A percentile compares a stretch with the other conserved stretches of the same genome.
phyloP scores from a whole-genome alignment of 1,140 invertebrate species.

The Drosophila varians region DNA sequence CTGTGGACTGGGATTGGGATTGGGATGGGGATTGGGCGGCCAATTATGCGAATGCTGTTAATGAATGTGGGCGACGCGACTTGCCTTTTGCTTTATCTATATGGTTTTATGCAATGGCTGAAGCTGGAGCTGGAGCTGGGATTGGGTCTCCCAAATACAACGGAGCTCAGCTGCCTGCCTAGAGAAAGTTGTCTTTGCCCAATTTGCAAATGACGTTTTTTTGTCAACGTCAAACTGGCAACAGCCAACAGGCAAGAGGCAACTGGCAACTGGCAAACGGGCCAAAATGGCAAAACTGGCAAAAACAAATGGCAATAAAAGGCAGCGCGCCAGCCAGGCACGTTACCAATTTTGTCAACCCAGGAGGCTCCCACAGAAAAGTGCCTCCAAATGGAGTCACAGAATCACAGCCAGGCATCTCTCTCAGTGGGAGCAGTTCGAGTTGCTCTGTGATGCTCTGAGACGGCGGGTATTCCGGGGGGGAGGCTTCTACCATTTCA shows the following conservation, averaged over 20 bases:
- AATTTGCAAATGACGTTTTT: slow-evolving; percentile 82
- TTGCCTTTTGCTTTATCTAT: slow-evolving; percentile 71
- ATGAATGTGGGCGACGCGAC: slow-evolving; percentile 74
- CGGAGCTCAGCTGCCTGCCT: slow-evolving; percentile 63
- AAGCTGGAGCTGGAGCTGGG: slow-evolving; percentile 47
- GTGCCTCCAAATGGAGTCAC: slow-evolving; percentile 14
- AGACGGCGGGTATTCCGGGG: neutral
- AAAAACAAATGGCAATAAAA: slow-evolving; percentile 77
- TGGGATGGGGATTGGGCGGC: slow-evolving; percentile 29
- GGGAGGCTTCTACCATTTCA: slow-evolving; percentile 51
- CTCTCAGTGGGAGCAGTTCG: neutral
- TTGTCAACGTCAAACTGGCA: slow-evolving; percentile 72
- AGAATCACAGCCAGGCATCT: slow-evolving; percentile 16
- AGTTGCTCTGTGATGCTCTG: too few relatives aligned
- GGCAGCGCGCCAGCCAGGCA: slow-evolving; percentile 70
- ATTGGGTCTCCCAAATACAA: slow-evolving; percentile 12
- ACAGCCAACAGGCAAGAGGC: slow-evolving; percentile 21
- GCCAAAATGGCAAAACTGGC: slow-evolving; percentile 38
- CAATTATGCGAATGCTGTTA: slow-evolving; percentile 79
- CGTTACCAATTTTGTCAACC: slow-evolving; percentile 77
- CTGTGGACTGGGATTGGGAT: slow-evolving; percentile 3
- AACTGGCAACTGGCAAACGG: slow-evolving; percentile 43
- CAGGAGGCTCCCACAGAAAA: slow-evolving; percentile 13
- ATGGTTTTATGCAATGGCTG: slow-evolving; percentile 75
- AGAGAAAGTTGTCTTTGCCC: slow-evolving; percentile 82